phyloP scores from a whole-genome alignment of 2,797 vertebrate genomes.

The Sciurus carolinensis region DNA sequence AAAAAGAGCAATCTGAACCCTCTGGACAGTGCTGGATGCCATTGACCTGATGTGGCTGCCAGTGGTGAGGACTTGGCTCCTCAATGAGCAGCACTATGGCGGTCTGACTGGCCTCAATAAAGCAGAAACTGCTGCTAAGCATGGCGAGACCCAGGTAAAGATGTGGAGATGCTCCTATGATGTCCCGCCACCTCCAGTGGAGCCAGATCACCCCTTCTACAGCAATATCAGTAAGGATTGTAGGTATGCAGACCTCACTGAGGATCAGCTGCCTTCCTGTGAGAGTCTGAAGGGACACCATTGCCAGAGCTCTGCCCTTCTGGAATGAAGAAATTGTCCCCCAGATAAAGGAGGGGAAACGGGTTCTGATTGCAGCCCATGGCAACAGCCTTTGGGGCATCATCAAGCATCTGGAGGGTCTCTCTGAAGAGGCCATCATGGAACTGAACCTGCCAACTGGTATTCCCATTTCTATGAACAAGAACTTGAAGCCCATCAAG shows the following conservation, averaged over 20 bases:
- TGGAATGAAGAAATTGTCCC: conserved; percentile 96
- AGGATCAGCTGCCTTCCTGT: conserved; percentile 95
- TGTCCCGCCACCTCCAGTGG: conserved; percentile 95
- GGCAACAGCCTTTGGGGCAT: conserved; percentile 94
- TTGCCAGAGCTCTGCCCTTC: conserved; percentile 96
- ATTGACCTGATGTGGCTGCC: no score
- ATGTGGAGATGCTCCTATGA: conserved; percentile 98
- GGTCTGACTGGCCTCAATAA: conserved; percentile 98
- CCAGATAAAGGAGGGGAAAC: no score
- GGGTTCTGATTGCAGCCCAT: no score
- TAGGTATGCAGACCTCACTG: conserved; percentile 95
- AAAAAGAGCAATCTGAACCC: conserved; percentile 96
- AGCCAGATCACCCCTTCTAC: conserved; percentile 95
- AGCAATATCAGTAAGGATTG: conserved; percentile 96
- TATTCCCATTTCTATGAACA: conserved; percentile 97
- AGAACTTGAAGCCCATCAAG: conserved; percentile 97
- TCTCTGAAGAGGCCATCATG: conserved; percentile 98
- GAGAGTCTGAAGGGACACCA: conserved; percentile 98
- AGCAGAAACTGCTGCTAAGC: conserved; percentile 96
- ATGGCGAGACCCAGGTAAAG: conserved; percentile 97
- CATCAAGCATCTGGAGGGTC: conserved; percentile 97
- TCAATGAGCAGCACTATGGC: conserved; percentile 97
- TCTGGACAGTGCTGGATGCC: no score
- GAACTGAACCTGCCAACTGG: conserved; percentile 98
- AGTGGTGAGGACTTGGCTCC: conserved; percentile 93